Evolutionary conservation across 2,113 vertebrate genomes (phyloP).

Genomic region (Megaptera novaeangliae): DNA sequence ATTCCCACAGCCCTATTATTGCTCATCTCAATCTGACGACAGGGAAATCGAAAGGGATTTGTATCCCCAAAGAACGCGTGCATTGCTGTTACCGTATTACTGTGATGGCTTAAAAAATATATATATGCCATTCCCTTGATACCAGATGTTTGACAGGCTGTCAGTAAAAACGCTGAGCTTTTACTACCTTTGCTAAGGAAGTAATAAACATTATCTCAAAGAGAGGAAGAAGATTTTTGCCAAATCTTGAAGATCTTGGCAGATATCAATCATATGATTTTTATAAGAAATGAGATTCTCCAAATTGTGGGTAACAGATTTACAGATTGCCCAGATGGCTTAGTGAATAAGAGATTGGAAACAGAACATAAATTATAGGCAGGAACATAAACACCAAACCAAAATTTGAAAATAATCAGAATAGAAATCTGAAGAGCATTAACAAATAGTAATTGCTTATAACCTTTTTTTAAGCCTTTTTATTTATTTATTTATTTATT

Average conservation of each 20-base stretch:
- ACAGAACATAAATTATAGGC: slow-evolving; percentile 77
- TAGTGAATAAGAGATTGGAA: slow-evolving; percentile 77
- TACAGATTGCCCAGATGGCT: slow-evolving; percentile 77
- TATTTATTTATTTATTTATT: not conserved
- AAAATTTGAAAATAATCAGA: slow-evolving; percentile 73
- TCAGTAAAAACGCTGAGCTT: not conserved
- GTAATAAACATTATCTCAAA: not conserved
- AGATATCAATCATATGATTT: slow-evolving; percentile 59
- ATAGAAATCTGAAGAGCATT: slow-evolving; percentile 69
- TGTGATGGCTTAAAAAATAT: not conserved
- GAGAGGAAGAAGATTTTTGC: not conserved
- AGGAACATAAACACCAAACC: slow-evolving; percentile 74
- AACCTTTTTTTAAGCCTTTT: not conserved
- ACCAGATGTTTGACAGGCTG: not conserved
- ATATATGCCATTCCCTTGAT: not conserved
- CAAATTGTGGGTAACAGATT: slow-evolving; percentile 68
- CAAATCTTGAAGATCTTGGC: slow-evolving; percentile 67
- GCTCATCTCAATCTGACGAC: not conserved
- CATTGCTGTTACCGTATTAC: not conserved
- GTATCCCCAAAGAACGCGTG: not conserved
- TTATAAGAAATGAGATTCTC: slow-evolving; percentile 72
- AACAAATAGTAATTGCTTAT: slow-evolving; percentile 48
- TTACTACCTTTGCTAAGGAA: slow-evolving; percentile 1
- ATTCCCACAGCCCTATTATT: not conserved
- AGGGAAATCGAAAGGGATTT: not conserved